Evolutionary conservation across 2,797 vertebrate species (phyloP).

Genomic region (Darevskia mixta): DNA sequence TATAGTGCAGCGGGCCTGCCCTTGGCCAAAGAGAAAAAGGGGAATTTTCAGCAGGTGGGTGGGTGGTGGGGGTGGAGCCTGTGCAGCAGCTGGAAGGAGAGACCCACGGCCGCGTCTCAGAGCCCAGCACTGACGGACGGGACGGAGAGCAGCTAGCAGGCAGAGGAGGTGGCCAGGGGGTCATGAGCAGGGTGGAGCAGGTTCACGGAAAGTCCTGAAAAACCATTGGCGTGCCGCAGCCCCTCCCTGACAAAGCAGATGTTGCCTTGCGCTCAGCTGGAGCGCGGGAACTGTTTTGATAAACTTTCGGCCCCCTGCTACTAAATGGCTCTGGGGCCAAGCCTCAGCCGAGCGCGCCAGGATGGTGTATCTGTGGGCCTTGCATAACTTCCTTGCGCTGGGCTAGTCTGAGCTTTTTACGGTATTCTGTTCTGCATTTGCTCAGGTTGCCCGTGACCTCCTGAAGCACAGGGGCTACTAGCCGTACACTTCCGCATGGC

Average conservation of each 20-base stretch:
- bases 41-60: neutral
- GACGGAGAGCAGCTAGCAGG: constrained; percentile 60
- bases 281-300: constrained; percentile 75
- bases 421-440: neutral
- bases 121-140: constrained; percentile 18
- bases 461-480: constrained; percentile 4
- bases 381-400: constrained; percentile 52
- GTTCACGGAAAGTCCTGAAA: constrained; percentile 74
- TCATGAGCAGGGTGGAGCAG: constrained; percentile 73
- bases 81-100: constrained; percentile 30
- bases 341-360: constrained; percentile 47
- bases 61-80: neutral
- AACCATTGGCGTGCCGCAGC: constrained; percentile 58
- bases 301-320: constrained; percentile 77
- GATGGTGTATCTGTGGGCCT: constrained; percentile 65
- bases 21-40: constrained; percentile 35
- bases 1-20: neutral
- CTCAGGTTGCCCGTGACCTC: constrained; percentile 49
- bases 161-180: constrained; percentile 65
- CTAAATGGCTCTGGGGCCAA: constrained; percentile 71
- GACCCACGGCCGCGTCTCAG: constrained; percentile 26
- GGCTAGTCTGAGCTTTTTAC: constrained; percentile 45
- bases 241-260: constrained; percentile 70
- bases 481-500: neutral
- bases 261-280: constrained; percentile 64